phyloP scores from a whole-genome alignment of 92 coral and sea anemone species.

The Porites cylindrica region DNA sequence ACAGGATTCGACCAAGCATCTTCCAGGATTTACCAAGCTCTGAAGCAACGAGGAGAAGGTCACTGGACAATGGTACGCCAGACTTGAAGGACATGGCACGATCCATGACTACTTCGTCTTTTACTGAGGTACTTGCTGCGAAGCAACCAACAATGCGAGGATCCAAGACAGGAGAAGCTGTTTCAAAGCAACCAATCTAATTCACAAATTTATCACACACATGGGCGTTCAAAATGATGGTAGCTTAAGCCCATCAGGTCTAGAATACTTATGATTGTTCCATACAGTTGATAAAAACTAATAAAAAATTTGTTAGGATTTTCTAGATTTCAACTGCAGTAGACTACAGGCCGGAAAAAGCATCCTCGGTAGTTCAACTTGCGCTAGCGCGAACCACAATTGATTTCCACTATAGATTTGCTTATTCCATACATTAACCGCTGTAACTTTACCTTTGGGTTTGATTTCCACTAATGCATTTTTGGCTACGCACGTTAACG shows the following conservation, averaged over 20 bases:
- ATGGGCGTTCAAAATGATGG: not conserved
- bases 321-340: too few relatives aligned
- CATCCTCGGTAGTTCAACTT: too few relatives aligned
- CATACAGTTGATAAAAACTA: too few relatives aligned
- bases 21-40: conserved; percentile 17
- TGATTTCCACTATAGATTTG: too few relatives aligned
- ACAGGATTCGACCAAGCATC: conserved; percentile 37
- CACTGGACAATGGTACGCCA: not conserved
- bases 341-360: too few relatives aligned
- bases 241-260: not conserved
- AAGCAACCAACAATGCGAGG: not conserved
- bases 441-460: too few relatives aligned
- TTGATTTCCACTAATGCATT: too few relatives aligned
- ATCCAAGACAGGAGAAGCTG: not conserved
- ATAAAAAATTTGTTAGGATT: too few relatives aligned
- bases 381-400: too few relatives aligned
- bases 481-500: too few relatives aligned
- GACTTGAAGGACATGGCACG: not conserved
- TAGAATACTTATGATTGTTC: too few relatives aligned
- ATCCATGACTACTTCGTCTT: not conserved
- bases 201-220: not conserved
- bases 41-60: not conserved
- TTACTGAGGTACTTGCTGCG: not conserved
- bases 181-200: not conserved
- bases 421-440: too few relatives aligned